Conservation (phyloP, 2,113 vertebrate genomes). For the Larimichthys crocea region DNA sequence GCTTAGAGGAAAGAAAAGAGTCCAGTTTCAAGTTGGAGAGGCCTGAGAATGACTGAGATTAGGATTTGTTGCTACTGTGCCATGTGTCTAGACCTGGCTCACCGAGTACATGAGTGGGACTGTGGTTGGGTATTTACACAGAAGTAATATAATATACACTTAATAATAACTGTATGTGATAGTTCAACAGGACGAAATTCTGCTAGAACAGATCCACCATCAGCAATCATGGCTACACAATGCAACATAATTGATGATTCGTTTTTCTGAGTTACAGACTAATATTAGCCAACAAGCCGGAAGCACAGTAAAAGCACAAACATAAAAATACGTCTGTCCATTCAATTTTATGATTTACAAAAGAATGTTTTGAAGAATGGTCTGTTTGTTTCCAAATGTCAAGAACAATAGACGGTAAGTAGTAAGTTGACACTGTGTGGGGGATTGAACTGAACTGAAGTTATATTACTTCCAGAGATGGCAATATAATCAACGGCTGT, state of each 20-base stretch:
- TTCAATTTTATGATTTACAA: conserved; percentile 1
- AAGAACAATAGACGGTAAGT: conserved; percentile 5
- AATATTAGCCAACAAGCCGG: conserved; percentile 31
- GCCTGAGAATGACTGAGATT: conserved; percentile 65
- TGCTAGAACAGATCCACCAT: conserved; percentile 5
- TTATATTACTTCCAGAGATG: conserved; percentile 19
- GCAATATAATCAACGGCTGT: neutral
- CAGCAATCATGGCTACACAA: conserved; percentile 5
- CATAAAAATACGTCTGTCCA: conserved; percentile 11
- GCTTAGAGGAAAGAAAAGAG: conserved; percentile 70
- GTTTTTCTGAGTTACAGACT: conserved; percentile 36
- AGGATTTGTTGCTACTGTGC: conserved; percentile 65
- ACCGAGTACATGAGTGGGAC: neutral
- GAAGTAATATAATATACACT: conserved; percentile 30
- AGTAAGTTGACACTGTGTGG: neutral
- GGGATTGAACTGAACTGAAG: conserved; percentile 15
- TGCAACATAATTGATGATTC: conserved; percentile 16
- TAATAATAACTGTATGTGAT: conserved; percentile 25
- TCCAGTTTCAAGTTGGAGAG: conserved; percentile 67
- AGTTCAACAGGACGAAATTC: conserved; percentile 8
- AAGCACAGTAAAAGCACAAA: conserved; percentile 18
- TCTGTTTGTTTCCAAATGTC: conserved; percentile 17
- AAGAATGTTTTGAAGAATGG: neutral
- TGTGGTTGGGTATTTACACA: conserved; percentile 19
- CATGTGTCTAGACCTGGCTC: conserved; percentile 50